Percentiles rank a stretch among this genome's conserved stretches.
phyloP scores from a whole-genome alignment of 2,797 vertebrate species.

The Lepus townsendii region DNA sequence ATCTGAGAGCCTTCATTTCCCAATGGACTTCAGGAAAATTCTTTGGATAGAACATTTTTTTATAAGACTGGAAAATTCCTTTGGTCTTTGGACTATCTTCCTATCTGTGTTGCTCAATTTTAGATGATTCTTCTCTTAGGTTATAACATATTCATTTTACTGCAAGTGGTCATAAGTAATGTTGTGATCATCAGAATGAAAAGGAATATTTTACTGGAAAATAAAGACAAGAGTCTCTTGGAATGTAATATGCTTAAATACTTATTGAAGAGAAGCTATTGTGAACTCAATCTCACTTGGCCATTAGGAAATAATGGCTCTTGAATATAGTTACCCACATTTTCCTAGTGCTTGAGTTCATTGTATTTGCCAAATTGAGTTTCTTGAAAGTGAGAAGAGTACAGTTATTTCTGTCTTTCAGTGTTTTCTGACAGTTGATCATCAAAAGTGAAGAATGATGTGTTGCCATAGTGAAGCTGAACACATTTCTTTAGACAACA shows the following conservation, averaged over 20 bases:
- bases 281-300: background rate
- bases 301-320: conserved; percentile 21
- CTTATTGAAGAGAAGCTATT: conserved; percentile 36
- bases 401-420: conserved; percentile 24
- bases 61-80: conserved; percentile 43
- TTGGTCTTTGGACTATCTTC: conserved; percentile 32
- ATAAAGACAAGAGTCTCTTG: conserved; percentile 45
- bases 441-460: background rate
- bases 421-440: conserved; percentile 14
- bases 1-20: conserved; percentile 11
- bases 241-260: conserved; percentile 19
- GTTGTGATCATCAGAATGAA: conserved; percentile 63
- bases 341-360: conserved; percentile 16
- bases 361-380: conserved; percentile 33
- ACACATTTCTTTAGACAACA: background rate
- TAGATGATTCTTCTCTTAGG: conserved; percentile 42
- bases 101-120: conserved; percentile 34
- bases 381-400: conserved; percentile 1
- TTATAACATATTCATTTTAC: conserved; percentile 53
- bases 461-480: background rate
- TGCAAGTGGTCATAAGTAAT: conserved; percentile 49
- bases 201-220: conserved; percentile 63
- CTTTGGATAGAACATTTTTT: conserved; percentile 38
- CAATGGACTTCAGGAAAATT: background rate
- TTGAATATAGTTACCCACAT: background rate